These are phyloP conservation scores for Drosophila quinaria DNA, from an alignment of 2,888 invertebrate genomes.

Conservation along the genomic window DNA sequence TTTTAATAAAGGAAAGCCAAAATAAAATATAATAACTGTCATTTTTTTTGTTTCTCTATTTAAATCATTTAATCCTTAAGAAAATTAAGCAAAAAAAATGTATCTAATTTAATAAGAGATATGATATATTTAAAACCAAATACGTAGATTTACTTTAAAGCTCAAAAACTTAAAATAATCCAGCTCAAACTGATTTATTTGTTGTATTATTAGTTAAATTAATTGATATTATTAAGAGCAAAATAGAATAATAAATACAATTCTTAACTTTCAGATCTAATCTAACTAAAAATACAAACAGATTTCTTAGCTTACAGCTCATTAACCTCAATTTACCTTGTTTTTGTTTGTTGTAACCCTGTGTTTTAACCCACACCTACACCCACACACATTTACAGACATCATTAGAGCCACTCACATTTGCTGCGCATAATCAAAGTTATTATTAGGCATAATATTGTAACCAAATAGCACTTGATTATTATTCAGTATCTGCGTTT, in stretches of 20 bases:
- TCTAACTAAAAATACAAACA: not conserved
- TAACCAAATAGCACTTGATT: conserved; percentile 75
- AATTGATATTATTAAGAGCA: not conserved
- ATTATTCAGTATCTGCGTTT: conserved; percentile 73
- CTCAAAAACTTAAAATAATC: too few relatives aligned
- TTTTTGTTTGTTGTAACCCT: not conserved
- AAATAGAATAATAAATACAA: not conserved
- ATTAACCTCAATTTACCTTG: conserved; percentile 24
- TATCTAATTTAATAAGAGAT: too few relatives aligned
- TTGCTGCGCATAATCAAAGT: conserved; percentile 41
- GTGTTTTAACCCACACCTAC: not conserved
- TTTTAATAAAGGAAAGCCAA: not conserved
- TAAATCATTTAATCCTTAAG: too few relatives aligned
- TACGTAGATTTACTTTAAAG: too few relatives aligned
- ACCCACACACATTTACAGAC: not conserved
- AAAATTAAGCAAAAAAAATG: too few relatives aligned
- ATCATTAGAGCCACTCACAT: conserved; percentile 20
- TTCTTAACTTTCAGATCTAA: not conserved
- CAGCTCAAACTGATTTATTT: not conserved
- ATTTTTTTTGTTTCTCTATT: too few relatives aligned
- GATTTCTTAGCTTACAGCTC: conserved; percentile 3
- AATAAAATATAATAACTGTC: not conserved
- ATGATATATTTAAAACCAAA: too few relatives aligned
- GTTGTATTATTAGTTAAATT: not conserved
- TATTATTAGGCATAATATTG: conserved; percentile 73